A percentile compares a stretch with the other conserved stretches of the same genome.
phyloP scores from a whole-genome alignment of 1,140 invertebrate species.

The Andricus grossulariae region DNA sequence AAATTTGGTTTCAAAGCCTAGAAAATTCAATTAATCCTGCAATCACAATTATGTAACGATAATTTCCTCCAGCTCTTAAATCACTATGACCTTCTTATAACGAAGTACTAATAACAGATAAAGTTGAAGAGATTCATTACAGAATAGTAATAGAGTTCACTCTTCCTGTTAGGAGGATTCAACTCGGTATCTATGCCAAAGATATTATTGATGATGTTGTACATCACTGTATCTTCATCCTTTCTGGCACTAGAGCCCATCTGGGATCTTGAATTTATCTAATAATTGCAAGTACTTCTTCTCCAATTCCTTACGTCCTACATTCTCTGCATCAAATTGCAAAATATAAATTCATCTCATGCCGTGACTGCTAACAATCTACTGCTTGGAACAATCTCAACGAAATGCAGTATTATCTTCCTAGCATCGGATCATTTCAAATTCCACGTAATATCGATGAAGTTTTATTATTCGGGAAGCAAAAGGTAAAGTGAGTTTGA shows the following conservation, averaged over 20 bases:
- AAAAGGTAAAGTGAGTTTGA: not conserved
- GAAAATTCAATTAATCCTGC: not conserved
- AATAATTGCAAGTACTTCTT: not conserved
- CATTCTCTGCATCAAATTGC: too few relatives aligned
- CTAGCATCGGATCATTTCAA: too few relatives aligned
- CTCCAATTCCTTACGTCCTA: too few relatives aligned
- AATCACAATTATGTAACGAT: not conserved
- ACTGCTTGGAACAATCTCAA: too few relatives aligned
- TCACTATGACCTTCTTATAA: not conserved
- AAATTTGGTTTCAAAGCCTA: not conserved
- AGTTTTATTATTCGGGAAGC: not conserved
- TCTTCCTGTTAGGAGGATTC: too few relatives aligned
- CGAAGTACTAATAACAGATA: not conserved
- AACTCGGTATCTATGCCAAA: not conserved
- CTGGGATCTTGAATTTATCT: not conserved
- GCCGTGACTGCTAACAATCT: too few relatives aligned
- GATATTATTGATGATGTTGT: slow-evolving; percentile 1
- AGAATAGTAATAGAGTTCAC: not conserved
- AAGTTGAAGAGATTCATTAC: slow-evolving; percentile 2
- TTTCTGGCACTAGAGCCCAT: not conserved
- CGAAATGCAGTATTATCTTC: too few relatives aligned
- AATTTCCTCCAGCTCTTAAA: not conserved
- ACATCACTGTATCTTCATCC: not conserved
- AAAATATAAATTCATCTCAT: too few relatives aligned
- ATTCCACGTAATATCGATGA: not conserved